Percentiles rank a stretch among this genome's conserved stretches.
Evolutionary conservation across 2,797 vertebrate species (phyloP).

Genomic region (Myotis myotis): DNA sequence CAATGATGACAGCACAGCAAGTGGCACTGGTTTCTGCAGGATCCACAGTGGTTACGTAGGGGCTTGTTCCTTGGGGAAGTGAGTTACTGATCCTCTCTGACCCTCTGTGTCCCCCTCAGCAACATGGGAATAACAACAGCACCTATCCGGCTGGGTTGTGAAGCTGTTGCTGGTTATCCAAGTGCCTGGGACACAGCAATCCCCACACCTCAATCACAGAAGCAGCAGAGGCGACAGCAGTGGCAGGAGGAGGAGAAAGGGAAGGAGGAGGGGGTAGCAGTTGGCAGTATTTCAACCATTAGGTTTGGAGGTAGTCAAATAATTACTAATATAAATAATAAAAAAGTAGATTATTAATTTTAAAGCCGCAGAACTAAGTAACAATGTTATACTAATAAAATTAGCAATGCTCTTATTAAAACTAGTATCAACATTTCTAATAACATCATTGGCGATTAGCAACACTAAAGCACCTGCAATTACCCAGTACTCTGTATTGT

Average conservation of each 20-base stretch:
- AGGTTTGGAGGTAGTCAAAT: background rate
- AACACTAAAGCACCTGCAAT: background rate
- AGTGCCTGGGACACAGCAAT: background rate
- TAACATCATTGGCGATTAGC: background rate
- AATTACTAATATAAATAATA: background rate
- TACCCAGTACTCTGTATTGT: background rate
- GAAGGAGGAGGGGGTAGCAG: background rate
- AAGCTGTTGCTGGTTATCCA: background rate
- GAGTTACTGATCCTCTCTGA: background rate
- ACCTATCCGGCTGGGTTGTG: background rate
- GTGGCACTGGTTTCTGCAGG: background rate
- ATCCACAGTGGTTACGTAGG: background rate
- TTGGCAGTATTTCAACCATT: background rate
- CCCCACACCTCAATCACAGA: background rate
- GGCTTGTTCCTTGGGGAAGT: background rate
- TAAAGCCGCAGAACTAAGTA: background rate
- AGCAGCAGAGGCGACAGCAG: rapidly evolving
- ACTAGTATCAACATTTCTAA: background rate
- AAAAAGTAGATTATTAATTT: background rate
- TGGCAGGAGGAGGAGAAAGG: background rate
- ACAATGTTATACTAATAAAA: background rate
- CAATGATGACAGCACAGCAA: background rate
- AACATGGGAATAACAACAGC: background rate
- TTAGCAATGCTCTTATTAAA: background rate
- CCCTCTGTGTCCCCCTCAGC: background rate